Evolutionary conservation across 1,140 invertebrate genomes (phyloP).

Genomic region (Coptotermes formosanus): DNA sequence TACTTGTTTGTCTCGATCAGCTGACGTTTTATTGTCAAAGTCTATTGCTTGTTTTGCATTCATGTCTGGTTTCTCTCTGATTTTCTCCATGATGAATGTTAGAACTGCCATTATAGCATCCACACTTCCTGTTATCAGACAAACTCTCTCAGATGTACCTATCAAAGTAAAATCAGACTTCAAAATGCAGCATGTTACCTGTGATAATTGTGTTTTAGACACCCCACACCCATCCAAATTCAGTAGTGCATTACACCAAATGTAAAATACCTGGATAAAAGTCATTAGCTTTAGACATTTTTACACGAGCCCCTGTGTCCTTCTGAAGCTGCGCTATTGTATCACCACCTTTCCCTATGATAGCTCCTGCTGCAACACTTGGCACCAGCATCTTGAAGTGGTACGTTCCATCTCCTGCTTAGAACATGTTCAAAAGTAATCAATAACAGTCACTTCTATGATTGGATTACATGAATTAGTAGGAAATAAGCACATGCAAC

Average conservation of each 20-base stretch:
- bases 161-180: conserved; percentile 41
- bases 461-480: no score
- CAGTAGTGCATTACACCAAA: not conserved
- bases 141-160: conserved; percentile 97
- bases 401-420: conserved; percentile 71
- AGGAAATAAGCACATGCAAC: no score
- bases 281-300: conserved; percentile 98
- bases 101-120: conserved; percentile 92
- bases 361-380: conserved; percentile 92
- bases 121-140: conserved; percentile 91
- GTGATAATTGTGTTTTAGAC: not conserved
- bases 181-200: conserved; percentile 21
- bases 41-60: conserved; percentile 69
- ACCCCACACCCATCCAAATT: not conserved
- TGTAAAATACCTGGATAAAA: conserved; percentile 84
- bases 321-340: conserved; percentile 96
- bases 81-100: conserved; percentile 97
- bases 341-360: conserved; percentile 97
- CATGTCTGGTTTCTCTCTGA: conserved; percentile 94
- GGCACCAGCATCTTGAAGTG: conserved; percentile 96
- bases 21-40: conserved; percentile 51
- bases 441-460: no score
- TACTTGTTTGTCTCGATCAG: conserved; percentile 60
- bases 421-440: not conserved
- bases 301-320: conserved; percentile 90